Base-by-base conservation (phyloP, 2,113 vertebrate species). In the Scartelaos histophorus region DNA sequence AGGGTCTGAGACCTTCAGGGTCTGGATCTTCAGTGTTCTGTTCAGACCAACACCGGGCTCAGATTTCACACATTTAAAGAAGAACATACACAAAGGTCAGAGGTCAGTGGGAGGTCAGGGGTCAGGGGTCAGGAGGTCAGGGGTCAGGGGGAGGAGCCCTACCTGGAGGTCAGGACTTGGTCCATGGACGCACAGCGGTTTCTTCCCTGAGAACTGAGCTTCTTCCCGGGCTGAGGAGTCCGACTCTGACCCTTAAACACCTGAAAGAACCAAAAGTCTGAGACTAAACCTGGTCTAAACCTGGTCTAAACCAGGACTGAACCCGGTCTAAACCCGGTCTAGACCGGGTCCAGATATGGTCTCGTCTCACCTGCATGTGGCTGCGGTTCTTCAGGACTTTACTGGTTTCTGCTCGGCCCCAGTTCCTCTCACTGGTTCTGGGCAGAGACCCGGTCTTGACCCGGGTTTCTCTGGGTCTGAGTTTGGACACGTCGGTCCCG, bases 171-270 rank as follows among this genome's bases (percentile, higher is more conserved):
- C 1, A 97, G 91, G 66, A 96, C 96, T 65, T 96, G 95, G 66
- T 99, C 97, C 93, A 97, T 93, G 78, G 97, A 99, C 87, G 95
- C 94, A 54, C 96, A 98, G 83, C 95, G 96, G 73, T 90, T 95
- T 65, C 95, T 95, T 21, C 95, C 95, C 0, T 93, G 86, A 66
- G 89, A 57, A 0, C 88, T 92, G 70, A 93, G 83, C 88, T 94
- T 95, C 85, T 96, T 96, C 15, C 94, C 94, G 0, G 94, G 95
- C 90, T 97, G 96, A 0, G 96, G 95, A 0, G 95, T 96, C 62
- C 93, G 94, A 83, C 93, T 87, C 87, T 95, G 89, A 66, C 92
- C 92, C 79, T 91, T 78, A 78, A 93, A 76, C 51, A 76, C 80
- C 85, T 83, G 76, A 57, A 70, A 68, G 46, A 29, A 46, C 38